phyloP scores from a whole-genome alignment of 2,113 vertebrate genomes.

The Dipodomys ordii region DNA sequence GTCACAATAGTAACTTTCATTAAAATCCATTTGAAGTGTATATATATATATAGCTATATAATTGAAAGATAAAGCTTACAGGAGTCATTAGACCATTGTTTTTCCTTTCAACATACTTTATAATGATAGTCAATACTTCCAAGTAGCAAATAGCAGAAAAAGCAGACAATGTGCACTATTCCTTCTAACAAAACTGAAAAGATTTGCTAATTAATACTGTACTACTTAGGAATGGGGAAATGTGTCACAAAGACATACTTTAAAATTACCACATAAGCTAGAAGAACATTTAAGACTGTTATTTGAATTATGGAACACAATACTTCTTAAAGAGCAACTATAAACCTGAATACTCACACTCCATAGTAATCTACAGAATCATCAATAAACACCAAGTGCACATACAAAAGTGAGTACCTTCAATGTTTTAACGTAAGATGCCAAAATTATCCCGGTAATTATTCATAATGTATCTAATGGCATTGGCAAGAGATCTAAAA shows the following conservation, averaged over 20 bases:
- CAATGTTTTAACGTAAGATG: conserved; percentile 76
- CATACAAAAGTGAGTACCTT: conserved; percentile 55
- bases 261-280: conserved; percentile 8
- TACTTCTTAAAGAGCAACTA: conserved; percentile 51
- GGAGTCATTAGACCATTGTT: conserved; percentile 12
- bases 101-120: conserved; percentile 50
- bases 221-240: not conserved
- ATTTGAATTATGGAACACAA: conserved; percentile 41
- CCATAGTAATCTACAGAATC: conserved; percentile 49
- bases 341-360: conserved; percentile 71
- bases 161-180: not conserved
- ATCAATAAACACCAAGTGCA: conserved; percentile 63
- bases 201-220: not conserved
- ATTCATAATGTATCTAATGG: conserved; percentile 74
- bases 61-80: conserved; percentile 14
- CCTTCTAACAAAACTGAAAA: conserved; percentile 21
- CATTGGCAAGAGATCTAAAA: conserved; percentile 75
- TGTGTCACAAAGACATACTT: conserved; percentile 5
- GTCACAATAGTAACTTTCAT: not conserved
- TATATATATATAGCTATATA: not conserved
- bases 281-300: conserved; percentile 47
- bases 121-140: not conserved
- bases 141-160: conserved; percentile 21
- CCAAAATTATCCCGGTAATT: conserved; percentile 77
- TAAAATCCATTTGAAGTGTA: conserved; percentile 43